Base-by-base conservation (phyloP, 2,113 vertebrate genomes). In the Calypte anna region DNA sequence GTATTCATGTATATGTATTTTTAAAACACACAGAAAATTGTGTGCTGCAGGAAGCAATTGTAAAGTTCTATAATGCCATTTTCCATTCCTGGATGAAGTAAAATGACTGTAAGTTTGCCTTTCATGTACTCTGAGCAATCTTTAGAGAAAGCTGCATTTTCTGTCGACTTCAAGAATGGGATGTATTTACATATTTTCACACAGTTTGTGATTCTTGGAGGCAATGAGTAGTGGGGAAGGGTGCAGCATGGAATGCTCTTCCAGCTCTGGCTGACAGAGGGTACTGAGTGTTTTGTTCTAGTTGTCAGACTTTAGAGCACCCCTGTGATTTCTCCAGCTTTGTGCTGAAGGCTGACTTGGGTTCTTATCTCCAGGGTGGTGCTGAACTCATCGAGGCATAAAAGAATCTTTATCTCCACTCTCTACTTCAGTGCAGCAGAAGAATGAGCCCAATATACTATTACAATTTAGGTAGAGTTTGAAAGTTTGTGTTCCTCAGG, bases 291-390 rank as follows among this genome's bases (percentile, higher is more conserved):
- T 94, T 95, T 90, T 91, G 75, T 93, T 90, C 90, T 88, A 86
- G 61, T 83, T 96, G 95, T 96, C 91, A 93, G 79, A 67, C 0
- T 0, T 63, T 72, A 61, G 68, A 90, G 94, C 61, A 93, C 79
- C 53, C 76, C 91, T 96, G 90, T n/a, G 90, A 96, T 95, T 96
- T 95, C 85, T 96, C 94, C 77, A 91, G 88, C 90, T 91, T 76
- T 10, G 48, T 93, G 94, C 91, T 93, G 93, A 95, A 94, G 96
- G 91, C 85, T 96, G 61, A 20, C 86, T 58, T 93, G 57, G 72
- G 64, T 78, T 70, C 90, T 91, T 96, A 96, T 94, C 93, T 3
- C 40, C 64, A 72, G 33, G 88, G 86, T 90, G 82, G 87, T 83
- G 82, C 76, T 94, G 85, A 88, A 78, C 81, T 70, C 61, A 72